Conservation (phyloP, 2,113 vertebrate genomes). For the Strix uralensis region DNA sequence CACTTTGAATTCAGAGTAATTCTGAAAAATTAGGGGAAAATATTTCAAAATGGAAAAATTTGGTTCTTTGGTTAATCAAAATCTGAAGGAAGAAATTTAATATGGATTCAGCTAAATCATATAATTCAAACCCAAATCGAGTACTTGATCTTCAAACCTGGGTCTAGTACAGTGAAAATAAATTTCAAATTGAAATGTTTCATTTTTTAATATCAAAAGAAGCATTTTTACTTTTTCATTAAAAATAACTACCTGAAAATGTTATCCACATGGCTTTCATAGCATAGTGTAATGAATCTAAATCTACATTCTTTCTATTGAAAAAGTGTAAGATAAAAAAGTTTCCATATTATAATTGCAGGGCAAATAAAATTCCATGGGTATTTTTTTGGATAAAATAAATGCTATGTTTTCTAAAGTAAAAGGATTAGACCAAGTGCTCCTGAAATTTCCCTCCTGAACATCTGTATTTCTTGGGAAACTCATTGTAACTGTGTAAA, state of each 20-base stretch:
- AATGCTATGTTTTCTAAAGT: not conserved
- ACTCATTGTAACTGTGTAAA: not conserved
- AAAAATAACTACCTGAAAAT: not conserved
- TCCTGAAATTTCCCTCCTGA: not conserved
- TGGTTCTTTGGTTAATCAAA: not conserved
- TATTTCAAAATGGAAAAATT: not conserved
- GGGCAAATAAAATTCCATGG: not conserved
- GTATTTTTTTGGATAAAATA: not conserved
- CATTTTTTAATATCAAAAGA: not conserved
- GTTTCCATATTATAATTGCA: not conserved
- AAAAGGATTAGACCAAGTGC: not conserved
- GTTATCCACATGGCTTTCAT: not conserved
- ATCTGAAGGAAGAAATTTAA: not conserved
- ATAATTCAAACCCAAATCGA: not conserved
- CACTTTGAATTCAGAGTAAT: not conserved
- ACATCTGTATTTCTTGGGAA: not conserved
- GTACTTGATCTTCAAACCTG: not conserved
- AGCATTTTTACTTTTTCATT: not conserved
- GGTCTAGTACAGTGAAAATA: not conserved
- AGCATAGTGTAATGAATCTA: not conserved
- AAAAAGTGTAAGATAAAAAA: not conserved
- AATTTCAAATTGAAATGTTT: not conserved
- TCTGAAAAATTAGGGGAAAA: not conserved
- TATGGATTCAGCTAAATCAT: not conserved
- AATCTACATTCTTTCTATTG: not conserved